Evolutionary conservation across 1,140 invertebrate genomes (phyloP), one percentile per base, ranked within the genome.

Genomic region (Zaprionus gabonicus): DNA sequence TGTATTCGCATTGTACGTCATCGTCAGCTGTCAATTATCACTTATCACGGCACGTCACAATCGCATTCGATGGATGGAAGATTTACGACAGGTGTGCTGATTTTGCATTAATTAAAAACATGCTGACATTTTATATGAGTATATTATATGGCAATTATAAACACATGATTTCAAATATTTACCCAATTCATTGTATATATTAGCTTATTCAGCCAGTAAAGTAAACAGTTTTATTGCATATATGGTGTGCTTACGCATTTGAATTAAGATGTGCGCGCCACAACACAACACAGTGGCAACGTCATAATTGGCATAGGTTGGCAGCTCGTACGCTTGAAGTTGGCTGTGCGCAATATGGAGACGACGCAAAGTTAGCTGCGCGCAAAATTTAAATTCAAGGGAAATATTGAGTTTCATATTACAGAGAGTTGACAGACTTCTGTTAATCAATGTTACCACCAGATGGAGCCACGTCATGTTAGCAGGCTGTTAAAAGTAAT

Each of bases 31-130:
- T 10, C 36, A 76, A 76, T 76, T 76, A 76, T 23, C 73, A 76
- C 73, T 71, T 76, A 25, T 46, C 41, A 3, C 17, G n/a, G 51
- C 23, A 27, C 51, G 72, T 70, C 72, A 70, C 51, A 51, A n/a
- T 68, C 36, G 41, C n/a, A 17, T 53, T 75, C 23, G 23, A 38
- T 41, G 17, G 28, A 20, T 57, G 23, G 67, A 68, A 75, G 71
- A 71, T 71, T 76, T 53, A 63, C 41, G 31, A 17, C 25, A 41
- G 41, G 4, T 71, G 53, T 71, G 67, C 55, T 53, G 55, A 58
- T 64, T 64, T 75, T 23, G n/a, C 6, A 46, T 71, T 76, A 76
- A 76, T 76, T 65, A 44, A 76, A 71, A 65, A 58, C 73, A 71
- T 55, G 34, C 44, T 25, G 38, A 36, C n/a, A 31, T n/a, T n/a